Base-by-base conservation (phyloP, 2,797 vertebrate species). In the Danio albolineatus region DNA sequence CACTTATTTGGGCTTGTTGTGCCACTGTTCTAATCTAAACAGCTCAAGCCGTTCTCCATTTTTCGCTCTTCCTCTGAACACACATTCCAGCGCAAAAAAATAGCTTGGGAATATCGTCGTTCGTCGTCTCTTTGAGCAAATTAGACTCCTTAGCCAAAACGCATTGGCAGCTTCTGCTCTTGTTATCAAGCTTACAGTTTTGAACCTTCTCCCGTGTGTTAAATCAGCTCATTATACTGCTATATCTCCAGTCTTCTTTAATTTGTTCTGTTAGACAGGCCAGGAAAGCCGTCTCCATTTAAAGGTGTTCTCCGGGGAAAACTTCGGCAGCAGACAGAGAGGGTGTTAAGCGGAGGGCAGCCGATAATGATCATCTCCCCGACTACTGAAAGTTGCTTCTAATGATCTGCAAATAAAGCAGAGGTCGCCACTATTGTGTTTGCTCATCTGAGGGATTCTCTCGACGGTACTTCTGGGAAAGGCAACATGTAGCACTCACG, bases 321-420 rank as follows among this genome's bases (percentile, higher is more conserved):
- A 74, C 77, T 78, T 77, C 62, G 16, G n/a, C 64, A 7, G 65
- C 71, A 76, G 81, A 70, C 72, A 65, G 65, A 75, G 72, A 51
- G 53, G 54, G 59, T 82, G 77, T 81, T 82, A 82, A 82, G 77
- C 65, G 77, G 69, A 81, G 83, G 82, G 74, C 78, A 67, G n/a
- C 53, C 73, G 66, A 67, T 84, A 84, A 82, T 76, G 78, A 83
- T 86, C 75, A 73, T 75, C 62, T 54, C 70, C 79, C 75, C 41
- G 65, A 70, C 54, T 53, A 60, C 78, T 80, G 62, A 72, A 82
- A 70, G 53, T 61, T 71, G 62, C n/a, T 74, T 49, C 71, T 83
- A 82, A 84, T 81, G 72, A 83, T 84, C 53, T 84, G 80, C 62
- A 81, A 86, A 81, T 79, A 73, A 62, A 81, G 43, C 62, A 78